Evolutionary conservation across 1,140 invertebrate genomes (phyloP).

Genomic region (Atta cephalotes): DNA sequence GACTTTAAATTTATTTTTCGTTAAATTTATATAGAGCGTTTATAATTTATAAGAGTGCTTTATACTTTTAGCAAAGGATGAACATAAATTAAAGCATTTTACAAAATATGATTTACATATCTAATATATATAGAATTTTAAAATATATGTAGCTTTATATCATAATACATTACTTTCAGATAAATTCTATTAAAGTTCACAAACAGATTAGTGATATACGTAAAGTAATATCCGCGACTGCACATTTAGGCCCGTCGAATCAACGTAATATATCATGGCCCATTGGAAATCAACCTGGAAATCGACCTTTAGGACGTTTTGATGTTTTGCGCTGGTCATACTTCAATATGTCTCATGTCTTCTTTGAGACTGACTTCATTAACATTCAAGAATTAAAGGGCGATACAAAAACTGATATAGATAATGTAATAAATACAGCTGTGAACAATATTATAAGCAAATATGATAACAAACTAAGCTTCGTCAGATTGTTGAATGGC

Average conservation of each 20-base stretch:
- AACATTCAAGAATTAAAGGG: constrained; percentile 87
- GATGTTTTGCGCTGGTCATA: constrained; percentile 94
- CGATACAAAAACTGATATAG: constrained; percentile 89
- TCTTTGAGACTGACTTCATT: constrained; percentile 90
- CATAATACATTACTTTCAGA: constrained; percentile 77
- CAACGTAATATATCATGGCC: constrained; percentile 91
- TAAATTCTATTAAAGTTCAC: constrained; percentile 86
- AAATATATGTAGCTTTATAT: not conserved
- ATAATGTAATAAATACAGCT: constrained; percentile 88
- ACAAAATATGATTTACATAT: not conserved
- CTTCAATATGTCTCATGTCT: constrained; percentile 94
- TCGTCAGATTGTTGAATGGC: constrained; percentile 90
- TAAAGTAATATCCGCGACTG: constrained; percentile 81
- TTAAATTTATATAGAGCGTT: too few species aligned
- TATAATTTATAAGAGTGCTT: too few species aligned
- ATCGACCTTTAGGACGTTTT: constrained; percentile 91
- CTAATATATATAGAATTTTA: not conserved
- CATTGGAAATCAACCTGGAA: constrained; percentile 90
- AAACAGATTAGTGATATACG: constrained; percentile 85
- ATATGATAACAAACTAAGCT: constrained; percentile 87
- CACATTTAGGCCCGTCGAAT: constrained; percentile 84
- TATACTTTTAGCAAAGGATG: too few species aligned
- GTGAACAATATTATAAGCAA: constrained; percentile 87
- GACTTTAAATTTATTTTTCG: too few species aligned
- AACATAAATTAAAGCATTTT: not conserved